Percentiles rank a stretch among this genome's conserved stretches.
These are phyloP conservation scores for Nomada fabriciana DNA, from an alignment of 2,888 invertebrate species.

Conservation along the genomic window DNA sequence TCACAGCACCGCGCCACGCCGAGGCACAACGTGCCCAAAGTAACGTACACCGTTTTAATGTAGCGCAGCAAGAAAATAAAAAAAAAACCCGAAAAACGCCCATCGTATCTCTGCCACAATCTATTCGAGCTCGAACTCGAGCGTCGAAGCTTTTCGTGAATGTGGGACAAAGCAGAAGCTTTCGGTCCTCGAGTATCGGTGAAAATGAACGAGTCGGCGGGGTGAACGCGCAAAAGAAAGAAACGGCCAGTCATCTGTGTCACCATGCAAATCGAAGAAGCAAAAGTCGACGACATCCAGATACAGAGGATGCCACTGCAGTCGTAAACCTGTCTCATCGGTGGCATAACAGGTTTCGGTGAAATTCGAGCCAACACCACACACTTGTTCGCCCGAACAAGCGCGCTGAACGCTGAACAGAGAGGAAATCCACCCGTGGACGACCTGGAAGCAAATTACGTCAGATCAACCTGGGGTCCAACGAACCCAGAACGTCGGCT, in stretches of 20 bases:
- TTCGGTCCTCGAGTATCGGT: neutral
- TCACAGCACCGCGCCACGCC: slow-evolving; percentile 4
- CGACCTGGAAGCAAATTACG: slow-evolving; percentile 74
- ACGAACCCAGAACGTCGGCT: slow-evolving; percentile 66
- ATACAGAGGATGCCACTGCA: slow-evolving; percentile 63
- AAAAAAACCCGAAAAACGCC: no score
- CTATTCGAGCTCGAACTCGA: neutral
- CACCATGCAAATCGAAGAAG: slow-evolving; percentile 63
- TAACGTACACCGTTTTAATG: neutral
- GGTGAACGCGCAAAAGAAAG: neutral
- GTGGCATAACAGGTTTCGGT: slow-evolving; percentile 74
- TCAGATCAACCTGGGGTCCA: slow-evolving; percentile 72
- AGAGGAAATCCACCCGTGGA: slow-evolving; percentile 74
- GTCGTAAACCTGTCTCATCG: slow-evolving; percentile 71
- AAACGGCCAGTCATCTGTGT: slow-evolving; percentile 49
- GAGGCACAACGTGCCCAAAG: neutral
- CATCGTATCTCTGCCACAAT: neutral
- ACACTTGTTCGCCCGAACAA: slow-evolving; percentile 15
- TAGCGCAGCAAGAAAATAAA: no score
- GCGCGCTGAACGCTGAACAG: slow-evolving; percentile 53
- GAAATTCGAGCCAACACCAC: slow-evolving; percentile 69
- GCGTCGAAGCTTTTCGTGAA: neutral
- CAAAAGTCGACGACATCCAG: slow-evolving; percentile 68
- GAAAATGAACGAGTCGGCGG: neutral
- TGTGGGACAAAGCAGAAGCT: neutral